A percentile compares a stretch with the other conserved stretches of the same genome.
Evolutionary conservation across 2,113 vertebrate species (phyloP).

Genomic region (Forbesichthys papilliferus): DNA sequence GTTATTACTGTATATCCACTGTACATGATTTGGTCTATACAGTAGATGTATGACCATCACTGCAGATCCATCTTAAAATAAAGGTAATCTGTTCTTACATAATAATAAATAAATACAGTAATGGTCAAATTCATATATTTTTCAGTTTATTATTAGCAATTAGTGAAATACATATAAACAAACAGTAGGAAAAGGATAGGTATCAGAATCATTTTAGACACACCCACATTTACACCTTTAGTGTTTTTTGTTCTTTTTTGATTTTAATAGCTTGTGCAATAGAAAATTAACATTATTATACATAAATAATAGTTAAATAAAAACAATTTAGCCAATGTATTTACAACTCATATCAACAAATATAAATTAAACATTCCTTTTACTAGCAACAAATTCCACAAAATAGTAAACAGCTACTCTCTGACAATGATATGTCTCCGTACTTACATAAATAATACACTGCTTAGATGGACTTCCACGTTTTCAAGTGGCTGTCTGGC

Average conservation of each 20-base stretch:
- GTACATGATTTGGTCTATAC: too few species aligned
- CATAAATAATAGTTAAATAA: constrained; percentile 86
- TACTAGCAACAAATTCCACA: constrained; percentile 55
- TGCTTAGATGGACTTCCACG: background rate
- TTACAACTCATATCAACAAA: constrained; percentile 86
- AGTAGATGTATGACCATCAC: too few species aligned
- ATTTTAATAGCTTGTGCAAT: constrained; percentile 83
- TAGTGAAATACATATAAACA: constrained; percentile 93
- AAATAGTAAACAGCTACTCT: constrained; percentile 40
- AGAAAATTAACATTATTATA: constrained; percentile 86
- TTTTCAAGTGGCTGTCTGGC: background rate
- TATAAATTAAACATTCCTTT: constrained; percentile 81
- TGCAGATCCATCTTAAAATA: too few species aligned
- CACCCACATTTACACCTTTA: constrained; percentile 49
- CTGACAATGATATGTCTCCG: constrained; percentile 30
- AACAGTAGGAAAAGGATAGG: constrained; percentile 80
- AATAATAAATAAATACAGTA: background rate
- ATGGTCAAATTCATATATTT: constrained; percentile 36
- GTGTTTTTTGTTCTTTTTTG: constrained; percentile 38
- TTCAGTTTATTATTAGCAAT: constrained; percentile 88
- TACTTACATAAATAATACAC: constrained; percentile 25
- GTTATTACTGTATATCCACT: too few species aligned
- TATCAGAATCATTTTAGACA: constrained; percentile 66
- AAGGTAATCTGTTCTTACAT: too few species aligned
- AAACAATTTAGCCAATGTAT: constrained; percentile 82